A percentile compares a stretch with the other conserved stretches of the same genome.
These are phyloP conservation scores for Pollimyrus isidori DNA, from an alignment of 2,113 vertebrate species.

Conservation along the genomic window DNA sequence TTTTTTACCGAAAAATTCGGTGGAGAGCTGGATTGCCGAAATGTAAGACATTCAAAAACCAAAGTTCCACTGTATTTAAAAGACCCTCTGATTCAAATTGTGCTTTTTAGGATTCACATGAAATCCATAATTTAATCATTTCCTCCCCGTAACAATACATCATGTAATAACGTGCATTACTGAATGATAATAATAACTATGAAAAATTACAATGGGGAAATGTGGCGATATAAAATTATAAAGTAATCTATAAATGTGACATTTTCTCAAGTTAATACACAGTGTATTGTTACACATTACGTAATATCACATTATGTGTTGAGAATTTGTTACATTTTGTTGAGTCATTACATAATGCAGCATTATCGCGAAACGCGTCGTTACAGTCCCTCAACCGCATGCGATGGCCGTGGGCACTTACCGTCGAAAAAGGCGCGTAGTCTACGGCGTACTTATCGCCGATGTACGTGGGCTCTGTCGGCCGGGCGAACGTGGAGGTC, in stretches of 20 bases:
- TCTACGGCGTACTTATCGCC: constrained; percentile 56
- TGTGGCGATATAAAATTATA: neutral
- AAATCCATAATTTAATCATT: neutral
- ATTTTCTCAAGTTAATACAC: neutral
- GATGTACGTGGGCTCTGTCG: constrained; percentile 42
- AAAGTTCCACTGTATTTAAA: neutral
- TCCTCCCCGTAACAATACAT: neutral
- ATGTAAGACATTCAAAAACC: neutral
- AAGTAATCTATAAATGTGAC: neutral
- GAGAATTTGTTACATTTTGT: no score
- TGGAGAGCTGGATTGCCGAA: neutral
- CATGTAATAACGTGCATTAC: neutral
- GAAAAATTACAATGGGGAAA: neutral
- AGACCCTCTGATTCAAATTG: neutral
- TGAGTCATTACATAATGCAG: no score
- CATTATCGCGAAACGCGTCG: neutral
- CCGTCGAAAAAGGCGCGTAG: constrained; percentile 31
- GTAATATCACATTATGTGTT: no score
- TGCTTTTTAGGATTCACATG: neutral
- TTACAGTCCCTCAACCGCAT: neutral
- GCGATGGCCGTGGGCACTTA: constrained; percentile 32
- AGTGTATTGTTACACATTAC: neutral
- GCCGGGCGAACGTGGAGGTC: neutral
- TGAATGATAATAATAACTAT: neutral
- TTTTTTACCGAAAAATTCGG: no score